A percentile compares a stretch with the other conserved stretches of the same genome.
Conservation (phyloP, 2,797 vertebrate genomes). For the Antrozous pallidus region DNA sequence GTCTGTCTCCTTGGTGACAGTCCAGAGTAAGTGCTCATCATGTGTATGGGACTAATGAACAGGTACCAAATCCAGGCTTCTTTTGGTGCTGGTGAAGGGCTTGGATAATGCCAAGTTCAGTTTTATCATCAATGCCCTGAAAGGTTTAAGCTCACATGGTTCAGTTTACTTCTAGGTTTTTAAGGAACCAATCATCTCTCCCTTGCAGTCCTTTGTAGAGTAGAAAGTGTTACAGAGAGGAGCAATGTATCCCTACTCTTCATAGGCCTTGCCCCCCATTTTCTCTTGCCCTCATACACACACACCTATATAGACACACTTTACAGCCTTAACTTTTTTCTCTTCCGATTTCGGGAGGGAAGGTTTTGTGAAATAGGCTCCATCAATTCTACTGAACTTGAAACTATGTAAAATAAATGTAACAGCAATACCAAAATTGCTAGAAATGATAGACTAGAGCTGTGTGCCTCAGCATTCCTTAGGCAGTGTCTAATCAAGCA, state of each 20-base stretch:
- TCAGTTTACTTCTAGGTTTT: background rate
- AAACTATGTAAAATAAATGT: constrained; percentile 70
- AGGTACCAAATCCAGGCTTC: background rate
- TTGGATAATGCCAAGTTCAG: background rate
- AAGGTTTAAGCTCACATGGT: background rate
- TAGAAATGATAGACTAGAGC: constrained; percentile 41
- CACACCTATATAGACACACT: background rate
- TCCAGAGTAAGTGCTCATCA: background rate
- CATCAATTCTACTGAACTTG: constrained; percentile 43
- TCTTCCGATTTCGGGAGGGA: background rate
- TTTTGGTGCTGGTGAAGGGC: background rate
- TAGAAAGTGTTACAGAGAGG: background rate
- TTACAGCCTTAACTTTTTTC: background rate
- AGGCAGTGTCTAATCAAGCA: constrained; percentile 58
- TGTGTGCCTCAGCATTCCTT: constrained; percentile 41
- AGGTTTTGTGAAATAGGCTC: constrained; percentile 45
- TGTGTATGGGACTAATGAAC: background rate
- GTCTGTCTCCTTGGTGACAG: background rate
- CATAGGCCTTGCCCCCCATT: background rate
- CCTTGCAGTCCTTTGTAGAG: background rate
- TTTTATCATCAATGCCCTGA: background rate
- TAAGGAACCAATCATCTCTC: background rate
- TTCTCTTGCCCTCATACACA: background rate
- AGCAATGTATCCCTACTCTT: background rate
- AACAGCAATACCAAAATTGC: constrained; percentile 55